Base-by-base conservation (phyloP, 2,113 vertebrate genomes). In the Bostrychus sinensis region DNA sequence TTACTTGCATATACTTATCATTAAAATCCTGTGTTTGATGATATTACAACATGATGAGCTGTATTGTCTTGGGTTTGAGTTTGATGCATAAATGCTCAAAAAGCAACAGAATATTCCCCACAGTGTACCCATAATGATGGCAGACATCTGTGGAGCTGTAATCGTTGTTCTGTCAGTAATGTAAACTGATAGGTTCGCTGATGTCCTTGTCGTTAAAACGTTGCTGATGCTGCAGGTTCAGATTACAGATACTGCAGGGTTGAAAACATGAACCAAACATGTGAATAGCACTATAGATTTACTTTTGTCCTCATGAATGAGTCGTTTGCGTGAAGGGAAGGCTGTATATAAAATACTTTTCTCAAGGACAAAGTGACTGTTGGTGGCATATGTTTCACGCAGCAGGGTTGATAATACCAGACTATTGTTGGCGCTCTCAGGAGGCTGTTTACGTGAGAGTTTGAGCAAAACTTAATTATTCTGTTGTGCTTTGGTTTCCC, bases 161-260 rank as follows among this genome's bases (percentile, higher is more conserved):
- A 72, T 75, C 19, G 16, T 62, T 68, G 22, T 25, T 76, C 62
- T 60, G 46, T 62, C 26, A 22, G 30, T 60, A 70, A 62, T 69
- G 58, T 51, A 77, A 77, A 25, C 28, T 56, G 57, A 78, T 56
- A 63, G 43, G 50, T 43, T 70, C 53, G 20, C 30, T 32, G 30
- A 32, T 32, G 30, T 68, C 58, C 43, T 28, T 62, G 36, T 39
- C 17, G 66, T 34, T 62, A 50, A 56, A 56, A 67, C 65, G 69
- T 64, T 79, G 66, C 28, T 71, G 58, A n/a, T 45, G 64, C 28
- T 71, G 55, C 34, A 22, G 51, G 74, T 37, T 83, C 65, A 62
- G 1, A 56, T 81, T 56, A 72, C 36, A 69, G 48, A 17, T 66
- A 41, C 48, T 60, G 36, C 56, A 59, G 30, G 17, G 32, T 62